phyloP scores from a whole-genome alignment of 2,113 vertebrate genomes.

The Dasyornis broadbenti region DNA sequence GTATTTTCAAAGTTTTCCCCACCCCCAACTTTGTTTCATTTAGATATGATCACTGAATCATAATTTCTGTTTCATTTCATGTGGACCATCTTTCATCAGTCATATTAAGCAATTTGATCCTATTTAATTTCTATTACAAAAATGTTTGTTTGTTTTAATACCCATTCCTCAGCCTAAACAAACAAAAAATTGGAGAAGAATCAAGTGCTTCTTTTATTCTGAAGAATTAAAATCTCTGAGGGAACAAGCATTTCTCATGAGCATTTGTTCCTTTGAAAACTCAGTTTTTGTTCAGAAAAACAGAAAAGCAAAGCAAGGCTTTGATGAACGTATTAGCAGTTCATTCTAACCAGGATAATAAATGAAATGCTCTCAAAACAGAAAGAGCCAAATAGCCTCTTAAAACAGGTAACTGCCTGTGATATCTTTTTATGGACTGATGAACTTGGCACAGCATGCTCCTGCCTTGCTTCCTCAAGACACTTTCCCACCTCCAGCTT shows the following conservation, averaged over 20 bases:
- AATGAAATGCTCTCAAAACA: not conserved
- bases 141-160: not conserved
- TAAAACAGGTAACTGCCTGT: not conserved
- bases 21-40: not conserved
- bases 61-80: not conserved
- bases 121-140: not conserved
- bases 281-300: not conserved
- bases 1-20: not conserved
- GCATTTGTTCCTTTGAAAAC: not conserved
- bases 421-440: not conserved
- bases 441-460: not conserved
- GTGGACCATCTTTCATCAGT: not conserved
- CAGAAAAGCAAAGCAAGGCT: not conserved
- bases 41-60: not conserved
- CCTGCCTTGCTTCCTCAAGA: not conserved
- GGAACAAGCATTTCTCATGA: not conserved
- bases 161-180: not conserved
- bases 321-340: not conserved
- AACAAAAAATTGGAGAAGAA: conserved; percentile 22
- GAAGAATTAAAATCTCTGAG: not conserved
- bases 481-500: not conserved
- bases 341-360: not conserved
- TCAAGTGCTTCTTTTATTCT: not conserved
- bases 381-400: not conserved
- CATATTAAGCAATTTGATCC: not conserved